Percentiles rank a stretch among this genome's conserved stretches.
phyloP scores from a whole-genome alignment of 2,888 invertebrate species.

The Ischnura elegans region DNA sequence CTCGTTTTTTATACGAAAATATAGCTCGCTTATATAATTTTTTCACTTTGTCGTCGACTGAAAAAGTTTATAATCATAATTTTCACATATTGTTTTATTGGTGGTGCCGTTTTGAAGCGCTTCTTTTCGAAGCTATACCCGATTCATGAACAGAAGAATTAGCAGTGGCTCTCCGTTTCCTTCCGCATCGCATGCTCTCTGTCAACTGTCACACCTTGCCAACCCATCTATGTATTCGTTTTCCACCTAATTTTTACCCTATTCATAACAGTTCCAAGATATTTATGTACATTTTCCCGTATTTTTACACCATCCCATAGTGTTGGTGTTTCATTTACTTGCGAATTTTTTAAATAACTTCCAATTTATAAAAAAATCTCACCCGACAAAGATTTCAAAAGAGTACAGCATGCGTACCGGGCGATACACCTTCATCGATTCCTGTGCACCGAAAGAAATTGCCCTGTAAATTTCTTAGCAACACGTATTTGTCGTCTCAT shows the following conservation, averaged over 20 bases:
- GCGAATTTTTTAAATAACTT: background rate
- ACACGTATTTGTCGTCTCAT: background rate
- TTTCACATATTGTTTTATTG: background rate
- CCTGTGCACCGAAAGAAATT: background rate
- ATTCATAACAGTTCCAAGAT: no score
- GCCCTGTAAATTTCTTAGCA: background rate
- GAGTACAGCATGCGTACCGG: background rate
- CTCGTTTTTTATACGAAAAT: slow-evolving; percentile 65
- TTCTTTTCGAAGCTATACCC: background rate
- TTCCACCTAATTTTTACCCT: no score
- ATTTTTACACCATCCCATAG: background rate
- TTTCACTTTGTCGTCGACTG: slow-evolving; percentile 31
- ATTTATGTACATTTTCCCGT: background rate
- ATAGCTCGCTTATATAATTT: slow-evolving; percentile 40
- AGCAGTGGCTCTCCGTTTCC: background rate
- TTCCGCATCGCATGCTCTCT: background rate
- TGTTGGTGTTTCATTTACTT: slow-evolving; percentile 6
- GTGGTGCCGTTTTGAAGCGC: slow-evolving; percentile 11
- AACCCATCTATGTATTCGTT: background rate
- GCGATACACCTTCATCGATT: background rate
- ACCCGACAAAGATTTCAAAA: background rate
- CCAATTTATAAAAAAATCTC: background rate
- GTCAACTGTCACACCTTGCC: background rate
- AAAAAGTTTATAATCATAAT: background rate
- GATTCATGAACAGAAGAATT: slow-evolving; percentile 19